These are phyloP conservation scores for Stenopsyche tienmushanensis DNA, from an alignment of 1,140 invertebrate genomes.

Conservation along the genomic window DNA sequence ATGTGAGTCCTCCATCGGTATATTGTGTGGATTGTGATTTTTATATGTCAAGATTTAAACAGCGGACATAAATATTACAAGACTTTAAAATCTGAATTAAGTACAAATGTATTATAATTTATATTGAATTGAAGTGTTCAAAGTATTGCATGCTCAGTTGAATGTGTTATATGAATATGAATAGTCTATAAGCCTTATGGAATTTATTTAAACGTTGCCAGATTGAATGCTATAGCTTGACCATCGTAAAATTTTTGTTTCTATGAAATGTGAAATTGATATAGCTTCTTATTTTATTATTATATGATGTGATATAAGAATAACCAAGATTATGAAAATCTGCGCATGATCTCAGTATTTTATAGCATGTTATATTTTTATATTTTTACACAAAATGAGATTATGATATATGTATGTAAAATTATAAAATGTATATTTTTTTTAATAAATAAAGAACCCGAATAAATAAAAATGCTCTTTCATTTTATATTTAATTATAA, in stretches of 20 bases:
- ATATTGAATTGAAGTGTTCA: conserved; percentile 1
- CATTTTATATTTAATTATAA: no score
- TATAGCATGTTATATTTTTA: not conserved
- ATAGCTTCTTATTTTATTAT: not conserved
- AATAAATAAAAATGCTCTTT: conserved; percentile 1
- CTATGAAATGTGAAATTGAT: not conserved
- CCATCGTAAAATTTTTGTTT: not conserved
- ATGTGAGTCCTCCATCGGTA: conserved; percentile 68
- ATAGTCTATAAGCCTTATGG: not conserved
- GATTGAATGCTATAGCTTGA: conserved; percentile 3
- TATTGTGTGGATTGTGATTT: conserved; percentile 89
- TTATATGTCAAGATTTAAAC: conserved; percentile 85
- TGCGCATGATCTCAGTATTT: conserved; percentile 25
- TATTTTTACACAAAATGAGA: conserved; percentile 15
- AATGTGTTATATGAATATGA: not conserved
- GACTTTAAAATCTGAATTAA: conserved; percentile 6
- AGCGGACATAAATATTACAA: conserved; percentile 47
- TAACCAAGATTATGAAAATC: not conserved
- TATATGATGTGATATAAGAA: not conserved
- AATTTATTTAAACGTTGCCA: conserved; percentile 15
- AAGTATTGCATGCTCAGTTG: not conserved
- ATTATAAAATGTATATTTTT: conserved; percentile 10
- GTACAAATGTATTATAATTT: conserved; percentile 22
- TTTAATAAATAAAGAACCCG: conserved; percentile 20
- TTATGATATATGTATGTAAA: conserved; percentile 8